Percentiles rank a stretch among this genome's conserved stretches.
These are phyloP conservation scores for Philypnodon macrostomus DNA, from an alignment of 2,797 vertebrate genomes.

Conservation along the genomic window DNA sequence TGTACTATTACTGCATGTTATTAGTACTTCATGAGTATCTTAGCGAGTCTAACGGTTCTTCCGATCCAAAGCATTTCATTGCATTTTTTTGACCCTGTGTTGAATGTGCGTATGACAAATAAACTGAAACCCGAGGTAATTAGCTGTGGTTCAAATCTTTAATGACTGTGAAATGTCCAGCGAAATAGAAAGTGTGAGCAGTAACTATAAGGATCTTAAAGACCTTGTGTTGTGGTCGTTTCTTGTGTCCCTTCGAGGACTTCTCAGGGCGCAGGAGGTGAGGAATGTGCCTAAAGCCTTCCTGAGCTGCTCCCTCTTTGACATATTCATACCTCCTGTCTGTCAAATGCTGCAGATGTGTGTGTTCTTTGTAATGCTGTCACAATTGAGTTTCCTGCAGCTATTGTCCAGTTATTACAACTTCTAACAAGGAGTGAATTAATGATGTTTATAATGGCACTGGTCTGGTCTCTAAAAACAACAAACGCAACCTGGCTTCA, in stretches of 20 bases:
- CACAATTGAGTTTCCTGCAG: background rate
- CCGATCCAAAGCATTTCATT: too few relatives aligned
- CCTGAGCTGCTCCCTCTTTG: slow-evolving; percentile 17
- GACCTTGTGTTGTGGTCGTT: too few relatives aligned
- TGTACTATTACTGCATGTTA: too few relatives aligned
- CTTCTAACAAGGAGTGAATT: background rate
- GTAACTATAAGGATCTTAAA: too few relatives aligned
- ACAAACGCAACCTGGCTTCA: background rate
- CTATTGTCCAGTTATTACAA: background rate
- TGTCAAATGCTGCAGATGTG: slow-evolving; percentile 42
- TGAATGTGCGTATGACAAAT: too few relatives aligned
- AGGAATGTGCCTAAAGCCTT: slow-evolving; percentile 57
- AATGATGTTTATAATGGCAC: background rate
- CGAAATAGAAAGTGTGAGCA: too few relatives aligned
- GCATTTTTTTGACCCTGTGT: too few relatives aligned
- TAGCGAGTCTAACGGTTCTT: too few relatives aligned
- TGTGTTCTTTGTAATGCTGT: slow-evolving; percentile 18
- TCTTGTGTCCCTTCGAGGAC: slow-evolving; percentile 2
- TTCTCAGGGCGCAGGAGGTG: slow-evolving; percentile 20
- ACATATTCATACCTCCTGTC: slow-evolving; percentile 28
- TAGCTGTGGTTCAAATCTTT: too few relatives aligned
- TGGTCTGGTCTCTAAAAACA: background rate
- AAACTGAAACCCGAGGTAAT: too few relatives aligned
- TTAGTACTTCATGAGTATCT: too few relatives aligned
- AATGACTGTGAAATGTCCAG: too few relatives aligned